phyloP scores from a whole-genome alignment of 2,888 invertebrate genomes.

The Dendrolimus pini region DNA sequence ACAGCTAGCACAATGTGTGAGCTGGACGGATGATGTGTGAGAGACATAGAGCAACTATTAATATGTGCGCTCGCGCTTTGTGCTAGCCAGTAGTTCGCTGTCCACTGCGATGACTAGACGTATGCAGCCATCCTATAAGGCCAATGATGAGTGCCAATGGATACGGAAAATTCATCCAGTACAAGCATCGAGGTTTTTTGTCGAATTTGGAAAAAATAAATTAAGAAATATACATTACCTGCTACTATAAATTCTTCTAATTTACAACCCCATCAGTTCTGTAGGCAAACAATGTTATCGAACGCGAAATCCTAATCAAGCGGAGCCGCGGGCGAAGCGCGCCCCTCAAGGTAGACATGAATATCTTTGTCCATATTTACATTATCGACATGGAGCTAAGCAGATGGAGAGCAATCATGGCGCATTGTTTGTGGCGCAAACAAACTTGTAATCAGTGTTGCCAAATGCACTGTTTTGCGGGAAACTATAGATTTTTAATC shows the following conservation, averaged over 20 bases:
- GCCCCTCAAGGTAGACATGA: neutral
- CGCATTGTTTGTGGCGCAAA: conserved; percentile 7
- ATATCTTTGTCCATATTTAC: neutral
- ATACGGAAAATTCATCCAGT: no score
- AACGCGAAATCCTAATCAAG: conserved; percentile 8
- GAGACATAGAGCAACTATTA: no score
- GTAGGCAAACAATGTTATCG: conserved; percentile 4
- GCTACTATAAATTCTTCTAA: neutral
- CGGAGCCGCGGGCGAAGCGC: conserved; percentile 5
- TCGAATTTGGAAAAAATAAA: no score
- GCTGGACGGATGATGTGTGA: no score
- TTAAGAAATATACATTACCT: neutral
- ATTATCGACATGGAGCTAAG: neutral
- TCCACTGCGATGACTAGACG: no score
- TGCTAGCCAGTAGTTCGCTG: no score
- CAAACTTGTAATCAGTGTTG: conserved; percentile 1
- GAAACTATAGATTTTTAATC: neutral
- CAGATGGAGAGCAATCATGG: conserved; percentile 3
- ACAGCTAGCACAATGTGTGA: no score
- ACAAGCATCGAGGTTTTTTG: no score
- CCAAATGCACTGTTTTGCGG: neutral
- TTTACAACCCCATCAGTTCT: no score
- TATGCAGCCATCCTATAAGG: no score
- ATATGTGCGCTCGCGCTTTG: no score
- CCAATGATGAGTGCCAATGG: no score